Evolutionary conservation across 1,140 invertebrate species (phyloP), one percentile per base, ranked within the genome.

Genomic region (Drosophila santomea): DNA sequence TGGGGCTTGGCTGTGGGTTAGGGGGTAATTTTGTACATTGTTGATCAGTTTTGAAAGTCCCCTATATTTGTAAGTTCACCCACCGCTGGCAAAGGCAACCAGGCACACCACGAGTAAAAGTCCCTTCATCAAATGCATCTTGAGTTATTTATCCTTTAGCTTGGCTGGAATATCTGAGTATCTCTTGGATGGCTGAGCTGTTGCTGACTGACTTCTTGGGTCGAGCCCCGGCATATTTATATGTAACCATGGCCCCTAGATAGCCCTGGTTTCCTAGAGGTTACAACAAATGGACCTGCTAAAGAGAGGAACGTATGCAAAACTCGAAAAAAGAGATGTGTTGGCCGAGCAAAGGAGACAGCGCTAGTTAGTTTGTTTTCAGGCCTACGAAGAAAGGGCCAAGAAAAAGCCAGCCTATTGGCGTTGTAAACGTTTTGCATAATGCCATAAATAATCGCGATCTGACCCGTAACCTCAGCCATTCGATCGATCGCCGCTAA

Each of bases 371-470:
- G 17, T 44, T 7, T 11, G 14, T 10, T 47, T 6, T 15, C 32
- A 43, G 36, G 60, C 60, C 61, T 44, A 56, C 56, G 36, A 44
- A 56, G 47, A 79, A 68, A 66, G 67, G 32, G 74, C 63, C 39
- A 12, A 17, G 32, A 39, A 52, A 44, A 8, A 12, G 67, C 68
- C 8, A n/a, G 20, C 36, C 15, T 23, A 11, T 45, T 45, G 5
- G 35, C 59, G 38, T 23, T 88, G 79, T 88, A 88, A 83, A 5
- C 51, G 59, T 51, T 86, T 88, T 51, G 80, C 83, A 88, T 88
- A 88, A 69, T 57, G 66, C 79, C 79, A 88, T 89, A 88, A 88
- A 88, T 89, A 73, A 89, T 66, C 57, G 71, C 64, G 59, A 55
- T 11, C 80, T 86, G 80, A 72, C 55, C 63, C 54, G 80, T 77